A percentile compares a stretch with the other conserved stretches of the same genome.
These are phyloP conservation scores for Electrophaes corylata DNA, from an alignment of 2,888 invertebrate genomes.

Conservation along the genomic window DNA sequence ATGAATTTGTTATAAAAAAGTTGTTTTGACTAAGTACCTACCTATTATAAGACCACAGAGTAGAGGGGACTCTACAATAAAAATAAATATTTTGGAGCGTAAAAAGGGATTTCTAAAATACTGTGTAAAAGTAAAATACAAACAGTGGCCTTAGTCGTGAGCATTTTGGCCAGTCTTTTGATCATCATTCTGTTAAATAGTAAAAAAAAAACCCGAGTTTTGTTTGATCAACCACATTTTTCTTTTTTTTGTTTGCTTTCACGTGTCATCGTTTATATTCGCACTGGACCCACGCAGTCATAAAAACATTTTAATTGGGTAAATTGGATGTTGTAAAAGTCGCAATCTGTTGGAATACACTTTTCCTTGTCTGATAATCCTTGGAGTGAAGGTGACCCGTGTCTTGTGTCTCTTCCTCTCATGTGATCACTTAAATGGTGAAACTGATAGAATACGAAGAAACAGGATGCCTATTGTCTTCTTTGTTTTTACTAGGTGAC, in stretches of 20 bases:
- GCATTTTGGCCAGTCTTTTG: too few relatives aligned
- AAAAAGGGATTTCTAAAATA: too few relatives aligned
- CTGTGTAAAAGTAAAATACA: too few relatives aligned
- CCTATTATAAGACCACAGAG: too few relatives aligned
- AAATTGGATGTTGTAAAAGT: not conserved
- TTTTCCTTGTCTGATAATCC: slow-evolving; percentile 14
- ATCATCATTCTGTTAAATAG: not conserved
- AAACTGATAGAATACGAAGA: not conserved
- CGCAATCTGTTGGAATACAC: not conserved
- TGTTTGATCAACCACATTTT: not conserved
- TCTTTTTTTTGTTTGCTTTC: not conserved
- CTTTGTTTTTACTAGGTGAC: not conserved
- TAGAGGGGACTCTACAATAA: too few relatives aligned
- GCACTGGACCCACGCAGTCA: not conserved
- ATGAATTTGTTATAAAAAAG: too few relatives aligned
- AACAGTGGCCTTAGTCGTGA: too few relatives aligned
- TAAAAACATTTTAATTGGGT: not conserved
- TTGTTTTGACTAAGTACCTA: too few relatives aligned
- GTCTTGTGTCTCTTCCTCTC: slow-evolving; percentile 12
- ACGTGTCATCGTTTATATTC: too few relatives aligned
- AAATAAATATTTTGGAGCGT: too few relatives aligned
- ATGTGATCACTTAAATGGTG: slow-evolving; percentile 1
- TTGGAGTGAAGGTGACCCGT: slow-evolving; percentile 3
- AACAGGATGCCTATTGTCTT: not conserved
- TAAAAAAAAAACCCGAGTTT: not conserved